Conservation (phyloP, 2,113 vertebrate species). For the Chascanopsetta lugubris region DNA sequence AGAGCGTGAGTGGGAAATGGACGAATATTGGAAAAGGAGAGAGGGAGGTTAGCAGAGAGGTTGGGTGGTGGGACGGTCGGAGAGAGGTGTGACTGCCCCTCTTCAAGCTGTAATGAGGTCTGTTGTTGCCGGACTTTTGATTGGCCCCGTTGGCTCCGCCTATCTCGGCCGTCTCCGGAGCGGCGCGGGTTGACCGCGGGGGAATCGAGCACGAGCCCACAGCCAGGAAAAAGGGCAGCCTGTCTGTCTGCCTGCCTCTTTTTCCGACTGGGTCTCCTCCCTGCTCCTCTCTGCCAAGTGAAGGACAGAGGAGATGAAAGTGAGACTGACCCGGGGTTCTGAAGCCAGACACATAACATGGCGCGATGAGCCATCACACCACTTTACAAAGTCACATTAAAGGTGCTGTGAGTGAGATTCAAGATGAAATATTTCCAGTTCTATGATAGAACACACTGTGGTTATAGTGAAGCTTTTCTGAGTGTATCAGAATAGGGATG, state of each 20-base stretch:
- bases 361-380: neutral
- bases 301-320: neutral
- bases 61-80: constrained; percentile 56
- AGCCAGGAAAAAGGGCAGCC: constrained; percentile 31
- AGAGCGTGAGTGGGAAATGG: constrained; percentile 23
- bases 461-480: no score
- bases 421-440: no score
- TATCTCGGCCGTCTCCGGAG: constrained; percentile 23
- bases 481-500: no score
- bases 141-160: constrained; percentile 46
- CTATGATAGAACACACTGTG: no score
- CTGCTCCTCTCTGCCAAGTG: neutral
- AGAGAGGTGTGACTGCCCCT: constrained; percentile 45
- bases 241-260: constrained; percentile 1
- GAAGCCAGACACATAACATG: neutral
- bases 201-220: constrained; percentile 18
- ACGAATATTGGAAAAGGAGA: constrained; percentile 31
- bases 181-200: neutral
- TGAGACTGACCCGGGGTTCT: neutral
- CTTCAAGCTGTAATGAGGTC: constrained; percentile 69
- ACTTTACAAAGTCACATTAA: neutral
- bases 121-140: constrained; percentile 62
- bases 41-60: constrained; percentile 21
- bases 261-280: neutral
- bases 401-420: no score